Base-by-base conservation (phyloP, 2,113 vertebrate genomes). In the Spea multiplicata region DNA sequence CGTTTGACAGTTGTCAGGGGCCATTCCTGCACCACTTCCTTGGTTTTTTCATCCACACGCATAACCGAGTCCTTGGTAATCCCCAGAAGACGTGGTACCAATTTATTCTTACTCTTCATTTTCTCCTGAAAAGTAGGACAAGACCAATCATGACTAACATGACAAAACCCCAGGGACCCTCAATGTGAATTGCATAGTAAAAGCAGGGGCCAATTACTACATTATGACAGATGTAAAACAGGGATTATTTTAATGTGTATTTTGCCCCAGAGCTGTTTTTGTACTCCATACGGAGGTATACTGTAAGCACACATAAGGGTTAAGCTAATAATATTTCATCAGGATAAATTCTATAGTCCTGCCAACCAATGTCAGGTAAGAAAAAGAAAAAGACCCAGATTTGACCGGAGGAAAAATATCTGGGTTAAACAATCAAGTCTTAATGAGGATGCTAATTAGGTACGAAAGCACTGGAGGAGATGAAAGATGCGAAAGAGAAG, bases 41-140 rank as follows among this genome's bases (percentile, higher is more conserved):
- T 99, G 64, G 95, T 99, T 91, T 94, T 97, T 90, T 99, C 98
- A 9, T 99, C 98, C 85, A 99, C 98, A 1, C 98, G 91, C 97
- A 99, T 97, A 89, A 99, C 98, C 0, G 97, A 99, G 85, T 99
- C 97, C 84, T 99, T 99, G 88, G 98, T 99, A 85, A 99, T 96
- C 3, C 98, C 98, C 86, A 99, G 90, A 82, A 99, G 84, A 75
- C 98, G 93, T 6, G 96, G 97, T 47, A 98, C 97, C 78, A 99
- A 90, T 83, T 98, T 99, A 86, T 99, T 99, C 84, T 98, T 99
- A 80, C 97, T 94, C 87, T 99, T 99, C 98, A 99, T 98, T 87
- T 99, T 99, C 83, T 99, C 98, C 98, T 99, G 1, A 0, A 86
- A 85, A 3, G 44, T 1, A 4, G 30, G 30, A 30, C 30, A 30